phyloP scores from a whole-genome alignment of 2,888 invertebrate genomes.

The Cheilosia vulpina region DNA sequence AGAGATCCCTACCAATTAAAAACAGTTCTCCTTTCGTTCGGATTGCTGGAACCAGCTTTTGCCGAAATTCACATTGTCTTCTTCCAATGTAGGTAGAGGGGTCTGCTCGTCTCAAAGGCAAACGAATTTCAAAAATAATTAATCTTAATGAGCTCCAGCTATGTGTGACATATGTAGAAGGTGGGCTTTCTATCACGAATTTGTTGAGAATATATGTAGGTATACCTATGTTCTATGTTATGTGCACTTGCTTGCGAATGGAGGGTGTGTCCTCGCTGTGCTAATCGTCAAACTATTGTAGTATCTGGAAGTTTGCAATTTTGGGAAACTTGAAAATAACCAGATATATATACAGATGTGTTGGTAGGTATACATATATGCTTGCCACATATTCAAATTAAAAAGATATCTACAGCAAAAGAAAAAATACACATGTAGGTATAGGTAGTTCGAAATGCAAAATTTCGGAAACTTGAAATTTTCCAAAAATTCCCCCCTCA shows the following conservation, averaged over 20 bases:
- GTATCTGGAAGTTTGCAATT: slow-evolving; percentile 29
- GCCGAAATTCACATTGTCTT: slow-evolving; percentile 70
- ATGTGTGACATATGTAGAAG: slow-evolving; percentile 71
- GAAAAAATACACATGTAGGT: neutral
- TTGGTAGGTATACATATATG: neutral
- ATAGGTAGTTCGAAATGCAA: neutral
- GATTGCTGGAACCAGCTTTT: slow-evolving; percentile 61
- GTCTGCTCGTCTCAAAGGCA: slow-evolving; percentile 30
- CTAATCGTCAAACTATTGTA: slow-evolving; percentile 74
- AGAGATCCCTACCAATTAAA: slow-evolving; percentile 75
- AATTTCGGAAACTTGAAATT: slow-evolving; percentile 47
- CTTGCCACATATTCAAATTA: neutral
- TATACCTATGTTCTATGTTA: slow-evolving; percentile 38
- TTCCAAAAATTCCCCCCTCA: slow-evolving; percentile 30
- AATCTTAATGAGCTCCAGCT: slow-evolving; percentile 73
- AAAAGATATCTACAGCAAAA: neutral
- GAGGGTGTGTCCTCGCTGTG: slow-evolving; percentile 69
- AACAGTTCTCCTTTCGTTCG: slow-evolving; percentile 73
- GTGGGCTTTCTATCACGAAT: slow-evolving; percentile 59
- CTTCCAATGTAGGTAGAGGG: slow-evolving; percentile 2
- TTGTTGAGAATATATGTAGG: neutral
- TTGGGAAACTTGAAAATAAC: slow-evolving; percentile 37
- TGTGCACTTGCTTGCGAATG: slow-evolving; percentile 37
- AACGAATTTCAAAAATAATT: slow-evolving; percentile 72
- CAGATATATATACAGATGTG: slow-evolving; percentile 7